phyloP scores from a whole-genome alignment of 2,888 invertebrate genomes.

The Harmothoe impar region DNA sequence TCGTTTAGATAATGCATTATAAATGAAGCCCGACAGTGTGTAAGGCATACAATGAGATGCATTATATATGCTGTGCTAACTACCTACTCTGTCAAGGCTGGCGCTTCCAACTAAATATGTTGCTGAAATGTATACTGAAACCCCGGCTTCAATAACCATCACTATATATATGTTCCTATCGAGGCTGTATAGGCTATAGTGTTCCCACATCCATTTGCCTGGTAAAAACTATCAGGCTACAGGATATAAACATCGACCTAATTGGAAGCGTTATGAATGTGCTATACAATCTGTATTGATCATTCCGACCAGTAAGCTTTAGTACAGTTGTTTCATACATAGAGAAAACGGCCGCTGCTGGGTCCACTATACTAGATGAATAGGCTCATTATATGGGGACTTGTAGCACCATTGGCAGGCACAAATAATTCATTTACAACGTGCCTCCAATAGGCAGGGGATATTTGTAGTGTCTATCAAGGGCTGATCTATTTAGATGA shows the following conservation, averaged over 20 bases:
- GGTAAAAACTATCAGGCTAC: not conserved
- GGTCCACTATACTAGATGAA: not conserved
- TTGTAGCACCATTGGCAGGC: not conserved
- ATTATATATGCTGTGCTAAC: no score
- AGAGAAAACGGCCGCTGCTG: no score
- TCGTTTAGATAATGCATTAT: no score
- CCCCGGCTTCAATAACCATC: no score
- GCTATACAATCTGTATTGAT: not conserved
- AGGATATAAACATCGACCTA: not conserved
- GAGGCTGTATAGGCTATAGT: not conserved
- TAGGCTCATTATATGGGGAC: slow-evolving; percentile 31
- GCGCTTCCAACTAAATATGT: no score
- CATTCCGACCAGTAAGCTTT: not conserved
- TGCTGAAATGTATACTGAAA: no score
- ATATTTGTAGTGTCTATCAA: not conserved
- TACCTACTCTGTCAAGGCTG: no score
- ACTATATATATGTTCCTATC: no score
- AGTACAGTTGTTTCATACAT: no score
- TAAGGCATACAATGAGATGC: no score
- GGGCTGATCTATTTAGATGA: not conserved
- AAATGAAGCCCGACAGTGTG: no score
- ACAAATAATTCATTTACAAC: slow-evolving; percentile 29
- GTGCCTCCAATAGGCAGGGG: not conserved
- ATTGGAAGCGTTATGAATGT: slow-evolving; percentile 9
- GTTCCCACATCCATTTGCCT: not conserved